Conservation (phyloP, 2,888 invertebrate genomes). For the Phania funesta region DNA sequence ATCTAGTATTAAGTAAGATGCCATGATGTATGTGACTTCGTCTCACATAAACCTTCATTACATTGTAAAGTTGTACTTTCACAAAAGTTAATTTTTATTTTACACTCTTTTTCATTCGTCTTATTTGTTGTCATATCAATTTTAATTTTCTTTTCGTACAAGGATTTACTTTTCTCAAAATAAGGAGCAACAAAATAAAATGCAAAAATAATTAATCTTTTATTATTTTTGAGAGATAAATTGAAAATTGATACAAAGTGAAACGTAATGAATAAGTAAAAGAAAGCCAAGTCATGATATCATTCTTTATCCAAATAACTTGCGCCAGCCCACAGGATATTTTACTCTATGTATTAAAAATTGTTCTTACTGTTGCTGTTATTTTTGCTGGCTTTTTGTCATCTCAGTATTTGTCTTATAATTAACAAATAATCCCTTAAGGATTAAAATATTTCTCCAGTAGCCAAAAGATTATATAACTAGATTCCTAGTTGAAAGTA, state of each 20-base stretch:
- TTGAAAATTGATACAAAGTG: not conserved
- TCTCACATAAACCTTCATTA: constrained; percentile 7
- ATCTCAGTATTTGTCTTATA: constrained; percentile 33
- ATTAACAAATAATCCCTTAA: constrained; percentile 44
- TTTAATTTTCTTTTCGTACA: constrained; percentile 46
- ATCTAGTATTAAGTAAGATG: constrained; percentile 46
- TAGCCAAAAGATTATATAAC: not conserved
- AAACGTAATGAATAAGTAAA: not conserved
- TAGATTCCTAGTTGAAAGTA: too few species aligned
- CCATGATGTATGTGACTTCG: constrained; percentile 45
- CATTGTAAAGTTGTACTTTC: not conserved
- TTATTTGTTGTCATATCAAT: constrained; percentile 5
- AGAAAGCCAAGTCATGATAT: not conserved
- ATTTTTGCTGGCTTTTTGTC: constrained; percentile 10
- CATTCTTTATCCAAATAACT: not conserved
- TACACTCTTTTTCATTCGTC: not conserved
- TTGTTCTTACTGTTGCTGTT: not conserved
- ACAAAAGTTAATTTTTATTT: constrained; percentile 35
- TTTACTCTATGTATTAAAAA: not conserved
- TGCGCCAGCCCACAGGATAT: not conserved
- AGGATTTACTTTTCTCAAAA: constrained; percentile 38
- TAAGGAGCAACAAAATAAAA: constrained; percentile 8
- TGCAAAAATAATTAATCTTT: constrained; percentile 50
- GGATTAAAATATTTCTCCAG: constrained; percentile 23
- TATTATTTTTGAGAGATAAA: constrained; percentile 7